Conservation (phyloP, 2,113 vertebrate species). For the Prunella himalayana region DNA sequence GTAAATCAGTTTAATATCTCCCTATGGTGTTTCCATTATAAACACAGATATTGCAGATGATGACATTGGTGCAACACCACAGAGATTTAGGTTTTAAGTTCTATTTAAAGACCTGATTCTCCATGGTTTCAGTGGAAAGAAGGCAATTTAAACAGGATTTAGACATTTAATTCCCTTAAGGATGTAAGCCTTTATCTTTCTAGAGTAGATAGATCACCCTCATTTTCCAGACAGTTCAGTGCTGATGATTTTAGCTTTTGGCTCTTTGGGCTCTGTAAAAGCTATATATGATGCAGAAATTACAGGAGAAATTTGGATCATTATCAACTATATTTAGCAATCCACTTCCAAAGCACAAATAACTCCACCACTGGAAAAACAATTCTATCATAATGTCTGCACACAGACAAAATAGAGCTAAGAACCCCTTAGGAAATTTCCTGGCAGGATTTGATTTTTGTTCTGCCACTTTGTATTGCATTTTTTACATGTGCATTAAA, state of each 20-base stretch:
- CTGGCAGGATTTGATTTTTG: background rate
- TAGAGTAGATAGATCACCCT: background rate
- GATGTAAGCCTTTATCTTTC: background rate
- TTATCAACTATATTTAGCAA: background rate
- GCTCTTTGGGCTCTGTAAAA: background rate
- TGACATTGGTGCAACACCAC: background rate
- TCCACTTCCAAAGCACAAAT: background rate
- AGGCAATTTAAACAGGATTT: constrained; percentile 15
- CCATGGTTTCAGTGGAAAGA: background rate
- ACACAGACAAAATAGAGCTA: background rate
- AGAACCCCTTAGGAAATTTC: background rate
- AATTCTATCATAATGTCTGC: background rate
- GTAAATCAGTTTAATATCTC: background rate
- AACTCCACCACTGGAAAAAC: background rate
- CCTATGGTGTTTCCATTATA: background rate
- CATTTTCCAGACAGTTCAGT: background rate
- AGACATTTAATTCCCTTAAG: background rate
- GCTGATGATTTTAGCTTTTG: background rate
- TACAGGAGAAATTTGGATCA: background rate
- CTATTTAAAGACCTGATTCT: background rate
- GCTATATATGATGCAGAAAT: background rate
- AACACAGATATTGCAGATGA: background rate
- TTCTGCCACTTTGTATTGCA: background rate
- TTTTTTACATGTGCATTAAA: background rate
- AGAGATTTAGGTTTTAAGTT: background rate